A percentile compares a stretch with the other conserved stretches of the same genome.
phyloP scores from a whole-genome alignment of 2,113 vertebrate genomes.

The Numida meleagris region DNA sequence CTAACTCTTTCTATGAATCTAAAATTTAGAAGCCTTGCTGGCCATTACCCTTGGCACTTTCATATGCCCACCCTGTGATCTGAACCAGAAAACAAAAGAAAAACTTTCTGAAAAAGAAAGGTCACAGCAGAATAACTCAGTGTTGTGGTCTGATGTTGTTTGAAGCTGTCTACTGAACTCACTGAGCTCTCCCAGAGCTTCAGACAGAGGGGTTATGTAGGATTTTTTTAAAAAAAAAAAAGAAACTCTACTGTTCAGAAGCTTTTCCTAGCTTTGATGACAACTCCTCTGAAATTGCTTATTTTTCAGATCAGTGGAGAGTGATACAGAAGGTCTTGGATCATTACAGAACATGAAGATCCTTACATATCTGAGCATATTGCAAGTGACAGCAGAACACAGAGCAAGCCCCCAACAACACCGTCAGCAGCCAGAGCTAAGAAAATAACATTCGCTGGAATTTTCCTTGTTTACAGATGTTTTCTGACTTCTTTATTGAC shows the following conservation, averaged over 20 bases:
- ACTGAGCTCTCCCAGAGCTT: neutral
- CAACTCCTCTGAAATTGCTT: conserved; percentile 70
- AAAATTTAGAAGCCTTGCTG: neutral
- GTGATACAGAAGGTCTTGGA: conserved; percentile 57
- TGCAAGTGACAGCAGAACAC: conserved; percentile 50
- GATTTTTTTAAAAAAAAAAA: conserved; percentile 40
- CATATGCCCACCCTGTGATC: neutral
- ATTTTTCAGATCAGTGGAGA: conserved; percentile 77
- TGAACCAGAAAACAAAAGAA: conserved; percentile 52
- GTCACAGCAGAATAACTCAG: neutral
- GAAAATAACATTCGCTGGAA: conserved; percentile 53
- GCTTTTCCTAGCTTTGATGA: conserved; percentile 65
- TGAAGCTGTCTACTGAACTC: conserved; percentile 64
- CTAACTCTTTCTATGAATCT: neutral
- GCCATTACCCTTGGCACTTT: neutral
- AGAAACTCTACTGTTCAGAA: conserved; percentile 25
- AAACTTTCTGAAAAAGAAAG: conserved; percentile 31
- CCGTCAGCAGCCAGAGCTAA: conserved; percentile 3
- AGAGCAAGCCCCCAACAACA: conserved; percentile 27
- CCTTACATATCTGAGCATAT: conserved; percentile 52
- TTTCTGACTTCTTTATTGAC: conserved; percentile 51
- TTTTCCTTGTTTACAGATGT: conserved; percentile 44
- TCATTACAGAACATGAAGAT: conserved; percentile 71
- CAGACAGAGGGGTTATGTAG: conserved; percentile 33
- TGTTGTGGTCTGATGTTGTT: neutral